Conservation (phyloP, 92 coral and sea anemone genomes). For the Plumapathes pennacea region DNA sequence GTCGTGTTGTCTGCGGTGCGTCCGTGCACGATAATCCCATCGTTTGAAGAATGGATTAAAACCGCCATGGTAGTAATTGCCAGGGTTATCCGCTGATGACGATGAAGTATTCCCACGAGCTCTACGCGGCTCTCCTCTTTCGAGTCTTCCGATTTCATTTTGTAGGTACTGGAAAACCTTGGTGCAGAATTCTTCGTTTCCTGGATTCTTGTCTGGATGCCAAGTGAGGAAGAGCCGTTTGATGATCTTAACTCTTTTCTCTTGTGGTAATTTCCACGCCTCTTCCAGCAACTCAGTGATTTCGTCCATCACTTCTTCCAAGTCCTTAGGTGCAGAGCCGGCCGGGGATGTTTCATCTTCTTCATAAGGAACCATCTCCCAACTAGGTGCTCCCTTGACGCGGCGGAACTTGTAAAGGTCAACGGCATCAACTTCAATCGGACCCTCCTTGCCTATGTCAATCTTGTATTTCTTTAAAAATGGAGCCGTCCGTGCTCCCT, state of each 20-base stretch:
- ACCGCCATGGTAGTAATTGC: neutral
- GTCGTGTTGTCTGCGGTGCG: constrained; percentile 17
- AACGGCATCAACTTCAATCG: constrained; percentile 28
- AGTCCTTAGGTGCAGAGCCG: constrained; percentile 17
- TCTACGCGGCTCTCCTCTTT: constrained; percentile 4
- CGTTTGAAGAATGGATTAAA: constrained; percentile 29
- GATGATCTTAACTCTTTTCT: constrained; percentile 45
- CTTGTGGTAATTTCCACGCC: constrained; percentile 66
- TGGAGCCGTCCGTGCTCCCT: neutral
- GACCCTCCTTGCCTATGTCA: constrained; percentile 47
- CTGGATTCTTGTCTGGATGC: constrained; percentile 84
- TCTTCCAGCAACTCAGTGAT: constrained; percentile 51
- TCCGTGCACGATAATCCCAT: constrained; percentile 39
- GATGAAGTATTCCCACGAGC: neutral
- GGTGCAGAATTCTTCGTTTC: constrained; percentile 59
- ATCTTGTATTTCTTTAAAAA: constrained; percentile 32
- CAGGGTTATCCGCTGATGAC: no score
- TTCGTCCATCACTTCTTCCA: constrained; percentile 33
- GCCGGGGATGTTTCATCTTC: neutral
- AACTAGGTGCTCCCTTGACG: constrained; percentile 1
- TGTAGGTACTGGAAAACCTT: constrained; percentile 64
- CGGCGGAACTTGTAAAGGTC: constrained; percentile 51
- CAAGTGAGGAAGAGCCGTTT: constrained; percentile 70
- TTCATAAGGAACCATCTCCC: neutral
- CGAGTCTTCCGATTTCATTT: constrained; percentile 63